Evolutionary conservation across 1,140 invertebrate genomes (phyloP).

Genomic region (Bursaphelenchus mucronatus): DNA sequence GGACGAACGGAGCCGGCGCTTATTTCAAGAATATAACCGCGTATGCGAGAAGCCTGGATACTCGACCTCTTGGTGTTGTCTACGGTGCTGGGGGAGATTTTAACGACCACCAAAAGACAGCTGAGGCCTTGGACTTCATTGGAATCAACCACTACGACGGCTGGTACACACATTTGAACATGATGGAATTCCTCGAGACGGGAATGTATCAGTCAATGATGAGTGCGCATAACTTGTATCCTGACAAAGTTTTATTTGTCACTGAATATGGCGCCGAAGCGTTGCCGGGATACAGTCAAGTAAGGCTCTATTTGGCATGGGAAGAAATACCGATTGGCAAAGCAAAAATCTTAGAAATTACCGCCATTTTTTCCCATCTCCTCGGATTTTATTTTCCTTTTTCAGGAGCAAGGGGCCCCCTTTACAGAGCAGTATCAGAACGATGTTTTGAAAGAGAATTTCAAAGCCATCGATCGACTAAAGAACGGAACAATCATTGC

Average conservation of each 20-base stretch:
- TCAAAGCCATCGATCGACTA: conserved; percentile 80
- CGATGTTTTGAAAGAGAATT: conserved; percentile 76
- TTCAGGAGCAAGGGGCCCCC: conserved; percentile 73
- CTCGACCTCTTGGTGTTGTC: conserved; percentile 62
- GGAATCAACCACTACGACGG: conserved; percentile 89
- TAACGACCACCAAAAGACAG: conserved; percentile 65
- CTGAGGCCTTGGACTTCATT: conserved; percentile 76
- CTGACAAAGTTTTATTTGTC: conserved; percentile 77
- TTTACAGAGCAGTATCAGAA: conserved; percentile 93
- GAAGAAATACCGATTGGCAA: too few species aligned
- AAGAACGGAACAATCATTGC: conserved; percentile 75
- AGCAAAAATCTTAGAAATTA: too few species aligned
- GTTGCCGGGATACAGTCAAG: conserved; percentile 72
- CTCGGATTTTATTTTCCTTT: conserved; percentile 57
- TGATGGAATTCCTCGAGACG: conserved; percentile 65
- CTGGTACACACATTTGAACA: conserved; percentile 83
- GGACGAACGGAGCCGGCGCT: conserved; percentile 27
- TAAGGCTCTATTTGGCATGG: conserved; percentile 63
- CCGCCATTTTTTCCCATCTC: conserved; percentile 62
- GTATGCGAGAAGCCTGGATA: background rate
- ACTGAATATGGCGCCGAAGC: conserved; percentile 93
- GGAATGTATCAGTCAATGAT: conserved; percentile 61
- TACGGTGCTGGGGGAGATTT: conserved; percentile 63
- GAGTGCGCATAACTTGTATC: conserved; percentile 77
- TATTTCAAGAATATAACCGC: conserved; percentile 48